Evolutionary conservation across 2,113 vertebrate species (phyloP).

Genomic region (Gymnorhina tibicen): DNA sequence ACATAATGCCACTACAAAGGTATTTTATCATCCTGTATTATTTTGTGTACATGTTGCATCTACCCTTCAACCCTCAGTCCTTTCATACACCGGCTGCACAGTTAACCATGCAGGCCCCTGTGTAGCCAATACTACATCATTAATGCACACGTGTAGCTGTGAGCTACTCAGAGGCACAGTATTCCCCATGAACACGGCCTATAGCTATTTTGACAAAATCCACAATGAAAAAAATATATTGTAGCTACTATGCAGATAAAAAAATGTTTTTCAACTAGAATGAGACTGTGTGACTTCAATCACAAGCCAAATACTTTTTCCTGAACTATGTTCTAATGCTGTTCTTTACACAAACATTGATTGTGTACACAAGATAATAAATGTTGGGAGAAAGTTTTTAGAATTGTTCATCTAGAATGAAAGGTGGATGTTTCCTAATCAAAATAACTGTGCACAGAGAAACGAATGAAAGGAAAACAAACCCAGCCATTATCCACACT

Average conservation of each 20-base stretch:
- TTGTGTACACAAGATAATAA: not conserved
- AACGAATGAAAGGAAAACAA: constrained; percentile 43
- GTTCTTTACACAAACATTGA: not conserved
- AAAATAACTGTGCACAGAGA: constrained; percentile 12
- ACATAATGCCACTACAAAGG: not conserved
- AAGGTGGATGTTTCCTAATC: constrained; percentile 46
- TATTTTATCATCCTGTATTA: not conserved
- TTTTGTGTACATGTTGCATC: not conserved
- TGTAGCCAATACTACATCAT: not conserved
- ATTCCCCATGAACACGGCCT: not conserved
- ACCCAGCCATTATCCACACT: constrained; percentile 29
- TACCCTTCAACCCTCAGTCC: not conserved
- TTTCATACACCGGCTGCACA: not conserved
- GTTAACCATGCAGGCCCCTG: not conserved
- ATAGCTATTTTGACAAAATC: not conserved
- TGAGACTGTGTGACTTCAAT: not conserved
- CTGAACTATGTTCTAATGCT: not conserved
- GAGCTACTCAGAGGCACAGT: not conserved
- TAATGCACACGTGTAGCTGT: not conserved
- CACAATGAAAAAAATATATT: not conserved
- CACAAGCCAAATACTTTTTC: not conserved
- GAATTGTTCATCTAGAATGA: constrained; percentile 18
- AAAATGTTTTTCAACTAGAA: not conserved
- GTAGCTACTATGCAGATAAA: not conserved
- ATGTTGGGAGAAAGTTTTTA: not conserved